phyloP scores from a whole-genome alignment of 2,113 vertebrate genomes.

The Choloepus hoffmanni region DNA sequence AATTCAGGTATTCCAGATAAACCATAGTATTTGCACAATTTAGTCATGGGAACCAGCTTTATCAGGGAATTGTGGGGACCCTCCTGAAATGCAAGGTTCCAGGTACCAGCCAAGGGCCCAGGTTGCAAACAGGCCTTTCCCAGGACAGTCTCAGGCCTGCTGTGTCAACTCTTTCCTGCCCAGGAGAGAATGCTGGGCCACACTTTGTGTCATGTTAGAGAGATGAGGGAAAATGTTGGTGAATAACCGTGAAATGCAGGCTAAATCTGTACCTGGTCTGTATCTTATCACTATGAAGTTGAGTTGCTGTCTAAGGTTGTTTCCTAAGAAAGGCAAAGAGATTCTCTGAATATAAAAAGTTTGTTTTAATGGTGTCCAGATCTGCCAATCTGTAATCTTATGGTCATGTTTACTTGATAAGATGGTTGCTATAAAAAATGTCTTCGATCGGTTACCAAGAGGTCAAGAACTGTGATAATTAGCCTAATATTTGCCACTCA shows the following conservation, averaged over 20 bases:
- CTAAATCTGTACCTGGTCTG: accelerated
- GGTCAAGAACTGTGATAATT: neutral
- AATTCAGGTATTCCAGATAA: neutral
- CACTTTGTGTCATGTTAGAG: neutral
- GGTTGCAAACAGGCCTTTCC: neutral
- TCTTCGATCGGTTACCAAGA: accelerated
- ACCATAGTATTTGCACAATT: neutral
- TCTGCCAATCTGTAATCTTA: neutral
- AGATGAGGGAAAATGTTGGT: neutral
- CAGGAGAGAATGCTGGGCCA: neutral
- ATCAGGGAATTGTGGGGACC: too few relatives aligned
- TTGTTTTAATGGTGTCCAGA: neutral
- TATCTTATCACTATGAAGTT: neutral
- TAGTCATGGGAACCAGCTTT: neutral
- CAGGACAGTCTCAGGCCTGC: accelerated
- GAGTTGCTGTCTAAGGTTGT: neutral
- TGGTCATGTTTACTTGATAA: neutral
- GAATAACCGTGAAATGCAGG: neutral
- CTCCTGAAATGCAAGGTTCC: too few relatives aligned
- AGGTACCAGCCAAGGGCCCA: neutral
- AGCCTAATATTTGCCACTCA: accelerated
- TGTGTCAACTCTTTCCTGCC: neutral
- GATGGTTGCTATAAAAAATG: accelerated
- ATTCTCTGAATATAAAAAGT: neutral
- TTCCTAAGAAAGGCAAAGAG: neutral